Conservation (phyloP, 2,797 vertebrate species). For the Micropoecilia bifurca region DNA sequence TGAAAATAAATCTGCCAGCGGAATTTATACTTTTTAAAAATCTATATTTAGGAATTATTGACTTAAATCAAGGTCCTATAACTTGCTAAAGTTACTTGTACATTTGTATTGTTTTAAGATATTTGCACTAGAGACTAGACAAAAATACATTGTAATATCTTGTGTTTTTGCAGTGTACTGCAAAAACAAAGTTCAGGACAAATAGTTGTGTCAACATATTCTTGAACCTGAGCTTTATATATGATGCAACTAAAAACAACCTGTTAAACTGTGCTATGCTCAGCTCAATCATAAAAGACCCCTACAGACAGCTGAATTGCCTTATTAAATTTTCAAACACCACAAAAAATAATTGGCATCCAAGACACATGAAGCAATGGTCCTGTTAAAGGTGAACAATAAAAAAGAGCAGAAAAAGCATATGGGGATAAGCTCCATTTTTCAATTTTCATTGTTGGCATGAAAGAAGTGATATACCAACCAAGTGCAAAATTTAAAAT, state of each 20-base stretch:
- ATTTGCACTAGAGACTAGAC: too few species aligned
- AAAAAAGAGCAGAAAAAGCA: slow-evolving; percentile 24
- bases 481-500: slow-evolving; percentile 24
- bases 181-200: background rate
- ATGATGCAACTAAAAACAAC: background rate
- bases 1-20: too few species aligned
- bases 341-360: slow-evolving; percentile 49
- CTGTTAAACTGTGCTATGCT: background rate
- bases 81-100: too few species aligned
- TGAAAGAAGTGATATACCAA: slow-evolving; percentile 49
- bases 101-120: too few species aligned
- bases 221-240: background rate
- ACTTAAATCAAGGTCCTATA: too few species aligned
- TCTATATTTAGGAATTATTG: too few species aligned
- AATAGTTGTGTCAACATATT: background rate
- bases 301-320: slow-evolving; percentile 28
- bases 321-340: slow-evolving; percentile 41
- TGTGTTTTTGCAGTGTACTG: too few species aligned
- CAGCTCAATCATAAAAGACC: background rate
- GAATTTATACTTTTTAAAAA: too few species aligned
- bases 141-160: too few species aligned
- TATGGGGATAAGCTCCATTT: slow-evolving; percentile 37
- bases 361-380: slow-evolving; percentile 9
- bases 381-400: slow-evolving; percentile 12
- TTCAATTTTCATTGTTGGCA: slow-evolving; percentile 32